Conservation (phyloP, 2,113 vertebrate genomes). For the Morone chrysops region DNA sequence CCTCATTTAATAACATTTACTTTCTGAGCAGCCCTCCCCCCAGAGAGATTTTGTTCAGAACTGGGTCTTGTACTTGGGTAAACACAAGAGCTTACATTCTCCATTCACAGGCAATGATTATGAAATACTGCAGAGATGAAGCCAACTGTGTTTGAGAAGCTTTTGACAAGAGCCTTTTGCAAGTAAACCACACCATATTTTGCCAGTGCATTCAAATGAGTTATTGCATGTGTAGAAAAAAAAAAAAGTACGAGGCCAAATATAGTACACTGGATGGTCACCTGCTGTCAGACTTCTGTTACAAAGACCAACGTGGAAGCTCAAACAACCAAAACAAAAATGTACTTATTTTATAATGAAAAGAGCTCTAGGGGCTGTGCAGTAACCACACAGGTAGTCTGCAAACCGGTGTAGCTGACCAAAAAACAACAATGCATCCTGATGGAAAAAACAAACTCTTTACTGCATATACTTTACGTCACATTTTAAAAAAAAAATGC, state of each 20-base stretch:
- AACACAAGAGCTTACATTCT: background rate
- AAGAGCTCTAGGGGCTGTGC: background rate
- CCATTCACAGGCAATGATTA: background rate
- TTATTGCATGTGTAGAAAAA: background rate
- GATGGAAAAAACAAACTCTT: no score
- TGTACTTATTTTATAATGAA: background rate
- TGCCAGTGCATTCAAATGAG: no score
- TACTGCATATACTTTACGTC: no score
- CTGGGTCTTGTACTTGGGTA: conserved; percentile 16
- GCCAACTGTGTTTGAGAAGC: background rate
- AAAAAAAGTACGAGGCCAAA: background rate
- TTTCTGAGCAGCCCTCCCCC: background rate
- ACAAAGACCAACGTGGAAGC: background rate
- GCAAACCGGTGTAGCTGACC: background rate
- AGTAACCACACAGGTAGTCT: background rate
- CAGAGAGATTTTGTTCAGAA: conserved; percentile 4
- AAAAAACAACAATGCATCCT: background rate
- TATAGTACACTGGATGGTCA: background rate
- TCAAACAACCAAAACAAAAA: background rate
- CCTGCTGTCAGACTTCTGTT: background rate
- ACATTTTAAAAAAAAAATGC: no score
- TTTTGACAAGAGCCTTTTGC: conserved; percentile 9
- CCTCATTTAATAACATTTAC: conserved; percentile 24
- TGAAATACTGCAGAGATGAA: background rate
- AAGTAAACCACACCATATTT: background rate